Evolutionary conservation across 2,113 vertebrate genomes (phyloP), one percentile per base, ranked within the genome.

Genomic region (Hippocampus zosterae): DNA sequence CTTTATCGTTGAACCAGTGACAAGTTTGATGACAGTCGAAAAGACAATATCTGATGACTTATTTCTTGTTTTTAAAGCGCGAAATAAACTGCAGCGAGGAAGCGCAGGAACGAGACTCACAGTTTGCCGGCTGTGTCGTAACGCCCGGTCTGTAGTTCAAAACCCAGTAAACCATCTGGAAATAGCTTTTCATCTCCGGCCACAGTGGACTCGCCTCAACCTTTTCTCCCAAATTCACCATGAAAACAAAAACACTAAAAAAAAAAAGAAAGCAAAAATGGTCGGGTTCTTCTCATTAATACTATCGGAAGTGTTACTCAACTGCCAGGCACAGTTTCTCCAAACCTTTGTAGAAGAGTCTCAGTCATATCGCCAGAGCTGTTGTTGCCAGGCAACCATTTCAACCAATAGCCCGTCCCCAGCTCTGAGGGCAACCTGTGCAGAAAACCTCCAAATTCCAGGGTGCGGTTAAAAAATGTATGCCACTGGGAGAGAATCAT

Each of bases 401-500:
- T 74, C 56, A 67, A 71, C 81, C 79, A 78, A 69, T 85, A 68
- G 2, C 15, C 69, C 42, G 21, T 68, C 50, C 68, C 44, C 29
- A 91, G 59, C 13, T 62, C 41, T 13, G 3, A 37, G 1, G 29
- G 0, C 19, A 90, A 9, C 16, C 33, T 16, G 1, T 59, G 13
- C 13, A 80, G 15, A 16, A 76, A 4, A n/a, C 6, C 8, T 10
- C 3, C 52, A 52, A 89, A 85, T 21, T 83, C 13, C 60, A 69
- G 0, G n/a, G 55, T 78, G 40, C 63, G 74, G 13, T 65, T 80
- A 5, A 16, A 53, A 23, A 92, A 57, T 15, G 65, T 65, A 7
- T 91, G 85, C 91, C 90, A 92, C 74, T 89, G 87, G 2, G 84
- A 83, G 44, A 93, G 85, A 53, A 93, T 80, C 82, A 79, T 85